A percentile compares a stretch with the other conserved stretches of the same genome.
Conservation (phyloP, 2,888 invertebrate genomes). For the Yponomeuta evonymella region DNA sequence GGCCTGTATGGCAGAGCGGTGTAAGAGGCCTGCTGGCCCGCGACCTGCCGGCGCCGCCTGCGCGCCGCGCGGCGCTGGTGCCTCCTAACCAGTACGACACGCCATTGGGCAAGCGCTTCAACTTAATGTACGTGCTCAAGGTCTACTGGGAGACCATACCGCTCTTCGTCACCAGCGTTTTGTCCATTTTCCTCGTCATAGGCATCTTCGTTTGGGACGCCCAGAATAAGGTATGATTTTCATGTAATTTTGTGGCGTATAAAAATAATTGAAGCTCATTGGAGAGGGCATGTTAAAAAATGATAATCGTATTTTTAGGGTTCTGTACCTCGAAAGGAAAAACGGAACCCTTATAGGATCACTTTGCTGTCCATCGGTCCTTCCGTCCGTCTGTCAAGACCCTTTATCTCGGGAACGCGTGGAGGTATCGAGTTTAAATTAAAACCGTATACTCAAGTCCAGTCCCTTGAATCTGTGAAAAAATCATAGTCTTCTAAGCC, state of each 20-base stretch:
- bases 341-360: no score
- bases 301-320: no score
- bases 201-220: conserved; percentile 36
- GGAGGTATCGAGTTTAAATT: no score
- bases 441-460: no score
- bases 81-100: conserved; percentile 53
- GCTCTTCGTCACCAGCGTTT: conserved; percentile 35
- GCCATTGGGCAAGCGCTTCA: conserved; percentile 38
- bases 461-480: no score
- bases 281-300: no score
- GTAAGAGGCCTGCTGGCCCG: background rate
- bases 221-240: conserved; percentile 44
- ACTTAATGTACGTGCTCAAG: conserved; percentile 33
- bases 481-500: no score
- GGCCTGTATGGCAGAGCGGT: background rate
- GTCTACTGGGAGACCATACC: conserved; percentile 59
- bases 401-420: no score
- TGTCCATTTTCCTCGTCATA: conserved; percentile 30
- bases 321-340: no score
- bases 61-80: conserved; percentile 26
- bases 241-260: background rate
- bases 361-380: no score
- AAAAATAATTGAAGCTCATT: background rate
- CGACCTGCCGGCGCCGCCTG: background rate
- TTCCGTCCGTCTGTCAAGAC: no score